Conservation (phyloP, 2,888 invertebrate species). For the Noctua pronuba region DNA sequence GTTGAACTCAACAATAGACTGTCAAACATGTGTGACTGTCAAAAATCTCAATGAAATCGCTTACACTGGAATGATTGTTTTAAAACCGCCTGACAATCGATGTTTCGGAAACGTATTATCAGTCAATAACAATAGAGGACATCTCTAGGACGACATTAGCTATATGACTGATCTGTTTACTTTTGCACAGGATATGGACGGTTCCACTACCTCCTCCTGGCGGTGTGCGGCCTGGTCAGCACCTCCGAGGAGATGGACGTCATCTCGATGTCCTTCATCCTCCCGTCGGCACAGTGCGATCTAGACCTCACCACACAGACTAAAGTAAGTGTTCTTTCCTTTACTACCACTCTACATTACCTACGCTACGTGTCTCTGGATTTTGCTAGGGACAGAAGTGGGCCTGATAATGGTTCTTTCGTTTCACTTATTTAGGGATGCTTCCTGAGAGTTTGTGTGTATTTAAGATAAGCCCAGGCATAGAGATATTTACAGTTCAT, state of each 20-base stretch:
- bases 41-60: conserved; percentile 4
- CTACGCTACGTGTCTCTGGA: background rate
- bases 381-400: background rate
- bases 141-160: conserved; percentile 2
- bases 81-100: conserved; percentile 30
- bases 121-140: background rate
- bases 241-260: conserved; percentile 99
- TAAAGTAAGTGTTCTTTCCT: conserved; percentile 90
- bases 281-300: conserved; percentile 98
- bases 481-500: background rate
- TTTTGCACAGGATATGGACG: conserved; percentile 93
- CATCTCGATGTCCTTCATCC: conserved; percentile 98
- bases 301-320: conserved; percentile 95
- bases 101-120: background rate
- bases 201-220: conserved; percentile 97
- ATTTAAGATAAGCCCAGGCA: background rate
- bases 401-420: background rate
- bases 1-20: background rate
- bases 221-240: conserved; percentile 98
- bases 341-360: background rate
- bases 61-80: conserved; percentile 20
- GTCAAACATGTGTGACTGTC: background rate
- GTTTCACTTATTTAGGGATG: background rate
- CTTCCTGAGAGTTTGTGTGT: background rate
- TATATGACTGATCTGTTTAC: conserved; percentile 24